Evolutionary conservation across 2,888 invertebrate genomes (phyloP), one percentile per base, ranked within the genome.

Genomic region (Druceiella hillmani): DNA sequence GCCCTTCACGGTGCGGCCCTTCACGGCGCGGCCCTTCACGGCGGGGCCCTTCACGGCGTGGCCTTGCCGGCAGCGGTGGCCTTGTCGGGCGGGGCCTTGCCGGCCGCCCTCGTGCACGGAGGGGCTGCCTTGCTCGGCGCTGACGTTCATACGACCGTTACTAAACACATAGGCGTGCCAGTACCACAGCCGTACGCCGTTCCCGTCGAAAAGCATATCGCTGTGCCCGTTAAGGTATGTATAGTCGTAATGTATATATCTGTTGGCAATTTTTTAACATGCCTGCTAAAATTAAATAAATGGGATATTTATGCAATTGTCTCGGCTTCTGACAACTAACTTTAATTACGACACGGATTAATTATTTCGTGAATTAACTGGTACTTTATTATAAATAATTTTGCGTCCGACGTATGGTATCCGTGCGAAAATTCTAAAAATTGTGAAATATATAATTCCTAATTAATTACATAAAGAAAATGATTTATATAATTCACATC

Each of bases 131-230:
- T 71, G 2, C 62, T 71, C 1, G 70, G 70, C 0, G 69, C 71
- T 32, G 64, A 72, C 41, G 63, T 69, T 1, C 70, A 71, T 43
- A 70, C 71, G 1, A 72, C 71, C 0, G 67, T 72, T 3, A 71
- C 71, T 9, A 68, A 68, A 46, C 71, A 71, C 43, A 59, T 72
- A 3, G 71, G 71, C 2, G 64, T 69, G 1, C 71, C 71, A 0
- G 65, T 69, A 1, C 68, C 71, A 0, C 70, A 69, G 1, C 70
- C 70, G 2, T 71, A 68, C 40, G 67, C 70, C 3, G 72, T 72
- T 0, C 60, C 69, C 6, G 68, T 71, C 1, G 69, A 70, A 40
- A 62, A 68, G 27, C 70, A 69, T 7, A 63, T 64, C n/a, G 64
- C 71, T 3, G 63, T 64, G 24, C 61, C 70, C 3, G 64, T 66